phyloP scores from a whole-genome alignment of 30 jellyfish, hydroid and myxozoan species.

The Aurelia coerulea region DNA sequence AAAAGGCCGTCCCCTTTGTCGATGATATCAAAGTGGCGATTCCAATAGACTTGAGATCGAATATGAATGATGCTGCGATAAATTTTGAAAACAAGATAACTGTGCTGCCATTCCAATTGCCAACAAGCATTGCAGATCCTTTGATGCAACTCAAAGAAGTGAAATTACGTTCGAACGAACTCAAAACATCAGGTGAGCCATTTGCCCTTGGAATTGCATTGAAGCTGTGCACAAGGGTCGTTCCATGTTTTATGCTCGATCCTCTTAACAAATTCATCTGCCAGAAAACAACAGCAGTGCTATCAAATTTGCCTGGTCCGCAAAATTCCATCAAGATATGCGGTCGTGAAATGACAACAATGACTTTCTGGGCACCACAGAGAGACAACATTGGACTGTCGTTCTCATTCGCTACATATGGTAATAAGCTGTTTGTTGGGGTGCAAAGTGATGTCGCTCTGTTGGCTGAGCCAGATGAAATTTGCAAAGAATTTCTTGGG shows the following conservation, averaged over 20 bases:
- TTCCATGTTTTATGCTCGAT: slow-evolving; percentile 61
- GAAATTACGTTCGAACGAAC: slow-evolving; percentile 48
- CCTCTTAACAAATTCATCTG: slow-evolving; percentile 60
- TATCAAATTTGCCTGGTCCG: slow-evolving; percentile 91
- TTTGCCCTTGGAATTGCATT: slow-evolving; percentile 57
- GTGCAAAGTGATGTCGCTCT: slow-evolving; percentile 69
- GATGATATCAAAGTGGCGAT: slow-evolving; percentile 52
- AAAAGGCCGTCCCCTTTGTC: slow-evolving; percentile 7
- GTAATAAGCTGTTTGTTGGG: slow-evolving; percentile 64
- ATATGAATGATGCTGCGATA: slow-evolving; percentile 64
- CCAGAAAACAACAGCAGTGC: slow-evolving; percentile 78
- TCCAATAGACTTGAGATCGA: slow-evolving; percentile 78
- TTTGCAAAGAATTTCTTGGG: slow-evolving; percentile 48
- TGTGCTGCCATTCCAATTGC: slow-evolving; percentile 54
- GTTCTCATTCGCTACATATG: slow-evolving; percentile 71
- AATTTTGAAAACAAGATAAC: slow-evolving; percentile 70
- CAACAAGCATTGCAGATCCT: slow-evolving; percentile 43
- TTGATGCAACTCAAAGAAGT: slow-evolving; percentile 44
- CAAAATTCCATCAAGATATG: slow-evolving; percentile 59
- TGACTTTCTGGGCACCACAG: slow-evolving; percentile 95
- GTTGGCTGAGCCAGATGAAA: slow-evolving; percentile 64
- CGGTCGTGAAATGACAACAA: slow-evolving; percentile 53
- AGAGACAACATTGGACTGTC: slow-evolving; percentile 81
- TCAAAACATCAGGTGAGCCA: slow-evolving; percentile 88
- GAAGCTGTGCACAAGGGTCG: slow-evolving; percentile 42